Evolutionary conservation across 2,113 vertebrate genomes (phyloP).

Genomic region (Ardeotis arabs): DNA sequence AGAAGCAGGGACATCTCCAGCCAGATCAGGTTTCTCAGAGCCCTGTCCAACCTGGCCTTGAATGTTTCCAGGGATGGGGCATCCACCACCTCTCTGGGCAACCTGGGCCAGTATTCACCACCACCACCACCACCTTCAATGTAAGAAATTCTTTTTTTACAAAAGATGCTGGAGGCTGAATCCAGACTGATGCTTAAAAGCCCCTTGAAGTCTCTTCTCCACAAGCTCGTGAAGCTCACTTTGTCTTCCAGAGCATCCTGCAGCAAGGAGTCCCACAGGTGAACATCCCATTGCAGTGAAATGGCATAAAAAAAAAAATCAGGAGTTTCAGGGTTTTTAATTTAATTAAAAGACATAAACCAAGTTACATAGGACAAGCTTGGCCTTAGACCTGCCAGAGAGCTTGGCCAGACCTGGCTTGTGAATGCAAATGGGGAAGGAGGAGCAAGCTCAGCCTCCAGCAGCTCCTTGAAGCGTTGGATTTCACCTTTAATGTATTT

Average conservation of each 20-base stretch:
- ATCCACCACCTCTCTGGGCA: too few species aligned
- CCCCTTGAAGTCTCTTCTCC: neutral
- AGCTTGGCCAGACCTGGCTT: neutral
- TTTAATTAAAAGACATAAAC: neutral
- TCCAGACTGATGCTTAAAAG: neutral
- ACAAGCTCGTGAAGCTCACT: neutral
- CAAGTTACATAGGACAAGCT: neutral
- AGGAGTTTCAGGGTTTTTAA: neutral
- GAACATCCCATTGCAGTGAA: neutral
- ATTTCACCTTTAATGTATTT: conserved; percentile 45
- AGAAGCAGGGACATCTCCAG: too few species aligned
- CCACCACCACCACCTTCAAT: too few species aligned
- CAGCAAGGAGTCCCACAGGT: neutral
- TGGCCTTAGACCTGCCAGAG: neutral
- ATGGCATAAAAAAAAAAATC: accelerated
- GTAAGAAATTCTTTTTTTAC: too few species aligned
- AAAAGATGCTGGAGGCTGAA: neutral
- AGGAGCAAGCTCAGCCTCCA: neutral
- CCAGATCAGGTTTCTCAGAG: too few species aligned
- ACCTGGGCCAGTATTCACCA: too few species aligned
- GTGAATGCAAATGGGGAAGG: neutral
- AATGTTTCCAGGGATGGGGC: too few species aligned
- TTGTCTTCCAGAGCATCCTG: neutral
- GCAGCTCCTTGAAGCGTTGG: neutral
- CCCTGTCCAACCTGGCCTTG: too few species aligned